Evolutionary conservation across 64 coral and sea anemone genomes (phyloP).

Genomic region (Stichodactyla mertensii): DNA sequence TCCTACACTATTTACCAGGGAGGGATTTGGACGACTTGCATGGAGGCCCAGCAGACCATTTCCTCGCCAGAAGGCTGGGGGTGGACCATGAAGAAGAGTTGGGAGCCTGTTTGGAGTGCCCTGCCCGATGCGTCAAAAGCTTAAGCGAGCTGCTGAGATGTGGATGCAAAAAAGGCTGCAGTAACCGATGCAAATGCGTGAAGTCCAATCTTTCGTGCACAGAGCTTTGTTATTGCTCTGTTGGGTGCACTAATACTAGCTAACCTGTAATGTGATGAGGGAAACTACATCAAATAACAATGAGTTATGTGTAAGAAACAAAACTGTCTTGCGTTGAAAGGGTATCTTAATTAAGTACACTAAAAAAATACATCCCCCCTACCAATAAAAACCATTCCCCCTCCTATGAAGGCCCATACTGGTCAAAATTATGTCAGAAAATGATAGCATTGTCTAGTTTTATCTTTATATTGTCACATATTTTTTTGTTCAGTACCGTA

Average conservation of each 20-base stretch:
- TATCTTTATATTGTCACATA: too few relatives aligned
- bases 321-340: too few relatives aligned
- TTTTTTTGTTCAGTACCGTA: too few relatives aligned
- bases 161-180: neutral
- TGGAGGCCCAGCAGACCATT: constrained; percentile 8
- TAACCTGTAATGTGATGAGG: too few relatives aligned
- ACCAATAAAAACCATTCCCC: too few relatives aligned
- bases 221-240: constrained; percentile 5
- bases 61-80: constrained; percentile 10
- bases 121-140: constrained; percentile 8
- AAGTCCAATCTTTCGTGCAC: neutral
- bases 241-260: neutral
- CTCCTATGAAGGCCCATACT: too few relatives aligned
- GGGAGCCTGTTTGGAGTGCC: constrained; percentile 17
- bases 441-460: too few relatives aligned
- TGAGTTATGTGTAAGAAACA: too few relatives aligned
- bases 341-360: too few relatives aligned
- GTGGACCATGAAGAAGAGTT: constrained; percentile 1
- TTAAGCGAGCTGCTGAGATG: neutral
- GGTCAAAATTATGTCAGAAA: too few relatives aligned
- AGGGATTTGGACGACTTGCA: constrained; percentile 7
- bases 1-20: constrained; percentile 37
- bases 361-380: too few relatives aligned
- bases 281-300: too few relatives aligned
- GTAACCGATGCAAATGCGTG: neutral